These are phyloP conservation scores for Danio aesculapii DNA, from an alignment of 2,797 vertebrate species.

Conservation along the genomic window DNA sequence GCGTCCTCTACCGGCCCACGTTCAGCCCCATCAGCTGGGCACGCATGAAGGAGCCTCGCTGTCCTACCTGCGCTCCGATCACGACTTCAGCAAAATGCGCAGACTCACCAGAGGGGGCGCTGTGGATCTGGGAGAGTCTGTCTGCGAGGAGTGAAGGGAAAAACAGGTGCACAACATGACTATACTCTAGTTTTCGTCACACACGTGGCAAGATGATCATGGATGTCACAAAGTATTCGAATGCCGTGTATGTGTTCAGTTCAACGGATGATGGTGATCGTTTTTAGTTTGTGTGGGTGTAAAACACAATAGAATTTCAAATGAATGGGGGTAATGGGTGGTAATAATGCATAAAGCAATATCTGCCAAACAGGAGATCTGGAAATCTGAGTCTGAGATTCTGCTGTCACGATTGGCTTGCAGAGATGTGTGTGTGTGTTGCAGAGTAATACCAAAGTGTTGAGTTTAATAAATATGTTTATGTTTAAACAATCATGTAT, in stretches of 20 bases:
- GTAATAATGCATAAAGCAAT: slow-evolving; percentile 62
- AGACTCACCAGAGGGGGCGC: slow-evolving; percentile 83
- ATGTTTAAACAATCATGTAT: slow-evolving; percentile 50
- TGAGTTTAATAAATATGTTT: slow-evolving; percentile 37
- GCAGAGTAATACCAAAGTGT: slow-evolving; percentile 73
- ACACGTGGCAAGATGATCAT: background rate
- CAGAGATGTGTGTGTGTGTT: slow-evolving; percentile 31
- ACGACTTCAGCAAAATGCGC: slow-evolving; percentile 83
- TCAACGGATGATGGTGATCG: slow-evolving; percentile 30
- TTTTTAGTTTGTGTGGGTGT: slow-evolving; percentile 13
- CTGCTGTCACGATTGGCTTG: slow-evolving; percentile 47
- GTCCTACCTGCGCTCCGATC: slow-evolving; percentile 84
- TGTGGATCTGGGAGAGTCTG: slow-evolving; percentile 84
- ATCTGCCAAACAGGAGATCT: slow-evolving; percentile 48
- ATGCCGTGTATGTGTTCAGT: slow-evolving; percentile 27
- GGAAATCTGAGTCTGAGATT: slow-evolving; percentile 30
- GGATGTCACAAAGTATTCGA: slow-evolving; percentile 25
- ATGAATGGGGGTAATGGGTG: background rate
- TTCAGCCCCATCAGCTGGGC: slow-evolving; percentile 82
- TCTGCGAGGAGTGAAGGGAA: slow-evolving; percentile 82
- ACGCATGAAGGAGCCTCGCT: slow-evolving; percentile 80
- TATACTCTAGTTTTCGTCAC: background rate
- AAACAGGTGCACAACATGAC: background rate
- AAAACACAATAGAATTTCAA: slow-evolving; percentile 16
- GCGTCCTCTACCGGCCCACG: slow-evolving; percentile 75